Evolutionary conservation across 2,888 invertebrate species (phyloP).

Genomic region (Aphodius granarius): DNA sequence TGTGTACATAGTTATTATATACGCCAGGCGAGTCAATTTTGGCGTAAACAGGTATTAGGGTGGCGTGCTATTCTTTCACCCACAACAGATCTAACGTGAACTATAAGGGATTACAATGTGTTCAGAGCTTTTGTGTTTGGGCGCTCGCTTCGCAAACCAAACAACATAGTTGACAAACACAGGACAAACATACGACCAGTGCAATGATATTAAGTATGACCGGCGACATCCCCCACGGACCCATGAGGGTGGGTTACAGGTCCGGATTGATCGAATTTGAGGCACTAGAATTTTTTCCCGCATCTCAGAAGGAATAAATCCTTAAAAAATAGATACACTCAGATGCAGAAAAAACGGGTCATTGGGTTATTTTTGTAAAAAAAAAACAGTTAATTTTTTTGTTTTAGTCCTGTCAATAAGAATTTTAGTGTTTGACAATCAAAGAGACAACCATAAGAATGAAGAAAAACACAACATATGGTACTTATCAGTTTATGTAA

Average conservation of each 20-base stretch:
- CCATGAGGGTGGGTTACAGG: background rate
- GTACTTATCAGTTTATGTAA: too few relatives aligned
- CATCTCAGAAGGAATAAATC: too few relatives aligned
- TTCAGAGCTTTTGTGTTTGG: background rate
- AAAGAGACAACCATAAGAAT: too few relatives aligned
- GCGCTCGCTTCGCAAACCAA: background rate
- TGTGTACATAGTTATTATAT: background rate
- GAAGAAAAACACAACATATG: too few relatives aligned
- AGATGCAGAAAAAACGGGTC: too few relatives aligned
- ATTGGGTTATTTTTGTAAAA: too few relatives aligned
- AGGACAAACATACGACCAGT: background rate
- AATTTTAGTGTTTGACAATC: too few relatives aligned
- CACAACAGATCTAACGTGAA: background rate
- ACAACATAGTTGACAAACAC: background rate
- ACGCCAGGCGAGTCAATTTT: background rate
- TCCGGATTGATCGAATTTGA: too few relatives aligned
- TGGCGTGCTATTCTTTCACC: background rate
- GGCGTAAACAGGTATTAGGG: background rate
- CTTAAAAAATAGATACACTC: too few relatives aligned
- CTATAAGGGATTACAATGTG: background rate
- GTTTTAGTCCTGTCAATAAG: too few relatives aligned
- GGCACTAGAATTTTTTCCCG: too few relatives aligned
- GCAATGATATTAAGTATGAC: slow-evolving; percentile 26
- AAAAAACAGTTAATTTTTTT: too few relatives aligned
- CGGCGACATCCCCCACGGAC: slow-evolving; percentile 19